Base-by-base conservation (phyloP, 1,140 invertebrate species). In the Macrosteles quadrilineatus region DNA sequence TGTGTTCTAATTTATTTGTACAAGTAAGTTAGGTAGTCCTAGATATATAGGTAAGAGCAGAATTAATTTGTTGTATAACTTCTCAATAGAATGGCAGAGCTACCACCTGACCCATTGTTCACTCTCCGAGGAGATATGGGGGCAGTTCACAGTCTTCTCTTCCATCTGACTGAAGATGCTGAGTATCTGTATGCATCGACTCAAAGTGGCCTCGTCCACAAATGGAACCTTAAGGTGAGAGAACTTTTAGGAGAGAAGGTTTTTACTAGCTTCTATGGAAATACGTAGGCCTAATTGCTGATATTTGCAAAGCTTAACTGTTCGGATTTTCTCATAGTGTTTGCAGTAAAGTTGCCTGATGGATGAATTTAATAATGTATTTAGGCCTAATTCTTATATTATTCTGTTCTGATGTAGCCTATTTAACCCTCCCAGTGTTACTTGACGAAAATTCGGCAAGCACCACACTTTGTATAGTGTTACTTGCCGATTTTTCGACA, bases 191-290 rank as follows among this genome's bases (percentile, higher is more conserved):
- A 21, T 59, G 55, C 55, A 6, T 25, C 55, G 6, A 59, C 23
- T 14, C 55, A 59, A 23, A 29, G 6, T 59, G 55, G 55, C 6
- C 2, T 29, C n/a, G 25, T 59, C 6, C 25, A 59, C 25, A 59
- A 59, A 59, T 59, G 55, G 55, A 59, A 59, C 27, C 27, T 59
- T 9, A 6, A 59, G 55, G 55, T 59, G 4, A 53, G 47, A 11
- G 9, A 43, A 11, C 17, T 43, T n/a, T n/a, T n/a, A n/a, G n/a
- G n/a, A n/a, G n/a, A n/a, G n/a, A n/a, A n/a, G 17, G 17, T 11
- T 43, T 17, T 43, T 17, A 11, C 9, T 11, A 43, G 9, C 36
- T 11, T 43, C 17, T 43, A 19, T 6, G 11, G 47, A 53, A 4
- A 6, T 14, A 11, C 21, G 11, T 11, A 21, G 11, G 4, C 47